These are phyloP conservation scores for Acrocera orbiculus DNA, from an alignment of 2,888 invertebrate genomes.

Conservation along the genomic window DNA sequence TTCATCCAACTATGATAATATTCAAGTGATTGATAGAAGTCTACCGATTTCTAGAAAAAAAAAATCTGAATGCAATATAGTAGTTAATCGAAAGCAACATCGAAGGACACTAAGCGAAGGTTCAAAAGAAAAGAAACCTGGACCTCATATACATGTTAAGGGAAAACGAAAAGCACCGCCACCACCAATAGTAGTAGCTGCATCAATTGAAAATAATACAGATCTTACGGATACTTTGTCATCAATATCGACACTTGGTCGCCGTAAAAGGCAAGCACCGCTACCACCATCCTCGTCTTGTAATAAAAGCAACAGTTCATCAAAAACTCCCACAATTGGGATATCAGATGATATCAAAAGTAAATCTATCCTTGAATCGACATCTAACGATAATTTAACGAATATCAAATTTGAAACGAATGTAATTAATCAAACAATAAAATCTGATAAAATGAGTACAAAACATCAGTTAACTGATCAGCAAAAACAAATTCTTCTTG, in stretches of 20 bases:
- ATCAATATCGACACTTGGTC: constrained; percentile 13
- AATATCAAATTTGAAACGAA: background rate
- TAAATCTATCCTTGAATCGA: constrained; percentile 11
- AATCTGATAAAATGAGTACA: background rate
- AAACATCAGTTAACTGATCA: constrained; percentile 7
- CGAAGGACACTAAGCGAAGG: constrained; percentile 45
- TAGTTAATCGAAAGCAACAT: constrained; percentile 18
- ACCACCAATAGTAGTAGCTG: constrained; percentile 46
- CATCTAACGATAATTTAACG: background rate
- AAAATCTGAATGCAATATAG: constrained; percentile 1
- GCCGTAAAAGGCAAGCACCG: constrained; percentile 29
- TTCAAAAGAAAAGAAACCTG: constrained; percentile 38
- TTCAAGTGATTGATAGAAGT: constrained; percentile 23
- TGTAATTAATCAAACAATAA: constrained; percentile 1
- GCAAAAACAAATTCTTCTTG: constrained; percentile 10
- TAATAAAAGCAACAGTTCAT: too few species aligned
- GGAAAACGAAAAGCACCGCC: constrained; percentile 58
- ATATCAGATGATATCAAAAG: constrained; percentile 13
- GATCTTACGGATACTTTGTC: constrained; percentile 10
- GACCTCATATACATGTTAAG: constrained; percentile 45
- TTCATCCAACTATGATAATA: constrained; percentile 8
- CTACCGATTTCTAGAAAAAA: constrained; percentile 19
- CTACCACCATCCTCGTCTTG: constrained; percentile 16
- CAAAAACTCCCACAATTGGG: too few species aligned
- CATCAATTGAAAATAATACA: constrained; percentile 7